phyloP scores from a whole-genome alignment of 2,113 vertebrate genomes.

The Syngnathus scovelli region DNA sequence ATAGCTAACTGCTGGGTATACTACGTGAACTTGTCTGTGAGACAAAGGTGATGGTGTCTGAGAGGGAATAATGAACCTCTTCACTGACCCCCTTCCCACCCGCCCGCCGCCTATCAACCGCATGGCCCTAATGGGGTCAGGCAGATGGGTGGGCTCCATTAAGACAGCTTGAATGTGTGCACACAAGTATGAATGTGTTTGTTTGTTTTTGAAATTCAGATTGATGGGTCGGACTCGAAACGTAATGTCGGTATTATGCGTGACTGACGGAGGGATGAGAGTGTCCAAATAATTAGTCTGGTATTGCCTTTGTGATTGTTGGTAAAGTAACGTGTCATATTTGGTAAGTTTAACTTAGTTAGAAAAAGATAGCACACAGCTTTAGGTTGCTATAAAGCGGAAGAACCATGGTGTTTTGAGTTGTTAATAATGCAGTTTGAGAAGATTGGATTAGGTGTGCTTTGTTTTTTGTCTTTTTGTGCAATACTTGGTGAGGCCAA shows the following conservation, averaged over 20 bases:
- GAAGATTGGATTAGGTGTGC: no score
- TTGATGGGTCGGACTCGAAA: not conserved
- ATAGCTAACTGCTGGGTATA: conserved; percentile 9
- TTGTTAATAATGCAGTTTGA: no score
- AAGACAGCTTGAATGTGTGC: conserved; percentile 37
- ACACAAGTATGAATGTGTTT: conserved; percentile 7
- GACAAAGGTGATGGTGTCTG: conserved; percentile 41
- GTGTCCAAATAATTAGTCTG: not conserved
- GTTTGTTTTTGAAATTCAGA: conserved; percentile 12
- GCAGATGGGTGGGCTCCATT: conserved; percentile 59
- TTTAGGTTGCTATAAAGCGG: no score
- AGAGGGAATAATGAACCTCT: conserved; percentile 54
- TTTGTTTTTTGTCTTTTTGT: no score
- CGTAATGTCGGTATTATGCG: not conserved
- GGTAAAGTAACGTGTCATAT: not conserved
- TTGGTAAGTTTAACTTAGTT: not conserved
- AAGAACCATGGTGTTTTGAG: no score
- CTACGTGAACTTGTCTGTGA: conserved; percentile 30
- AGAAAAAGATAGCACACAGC: not conserved
- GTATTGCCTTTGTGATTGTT: not conserved
- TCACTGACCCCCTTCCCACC: not conserved
- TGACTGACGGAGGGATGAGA: not conserved
- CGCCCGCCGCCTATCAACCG: conserved; percentile 36
- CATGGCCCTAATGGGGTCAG: conserved; percentile 68
- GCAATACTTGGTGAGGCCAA: no score